Evolutionary conservation across 2,888 invertebrate genomes (phyloP), one percentile per base, ranked within the genome.

Genomic region (Dendrolimus houi): DNA sequence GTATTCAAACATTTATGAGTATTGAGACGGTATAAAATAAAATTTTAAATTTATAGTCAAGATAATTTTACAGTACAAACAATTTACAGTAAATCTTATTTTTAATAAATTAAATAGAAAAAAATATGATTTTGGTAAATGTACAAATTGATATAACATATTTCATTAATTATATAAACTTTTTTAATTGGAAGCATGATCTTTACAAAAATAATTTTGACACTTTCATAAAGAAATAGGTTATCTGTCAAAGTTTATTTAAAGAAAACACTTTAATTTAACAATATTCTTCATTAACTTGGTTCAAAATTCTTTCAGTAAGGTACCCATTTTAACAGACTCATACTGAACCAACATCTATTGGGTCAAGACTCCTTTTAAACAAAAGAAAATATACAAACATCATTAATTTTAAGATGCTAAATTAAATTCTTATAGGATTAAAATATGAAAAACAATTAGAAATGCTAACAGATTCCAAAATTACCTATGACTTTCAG

Each of bases 221-320:
- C 77, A 77, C 72, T 62, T n/a, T 68, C 58, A 47, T 47, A 47
- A 62, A 63, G 64, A 56, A 60, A 68, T 73, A 83, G 82, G 83
- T 83, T 83, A 83, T 65, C 72, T 83, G 82, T 83, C 83, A 83
- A 74, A 72, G 63, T 61, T 63, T 42, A 59, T 56, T 13, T 17
- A 29, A 55, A 17, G 9, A 55, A 57, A 59, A 54, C 40, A 41
- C 54, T 56, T 54, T 54, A 61, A 41, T 59, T 52, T 57, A 42
- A 54, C 55, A 54, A 56, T 56, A 56, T 58, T 60, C 52, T 7
- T 9, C 52, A 13, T 40, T 29, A 42, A 55, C 53, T 14, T 53
- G 8, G 13, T 47, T 53, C 29, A 54, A 58, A 52, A 7, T 40
- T 10, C 41, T 56, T 58, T 17, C 12, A 55, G 54, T 14, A 53